Base-by-base conservation (phyloP, 1,140 invertebrate genomes). In the Conus betulinus region DNA sequence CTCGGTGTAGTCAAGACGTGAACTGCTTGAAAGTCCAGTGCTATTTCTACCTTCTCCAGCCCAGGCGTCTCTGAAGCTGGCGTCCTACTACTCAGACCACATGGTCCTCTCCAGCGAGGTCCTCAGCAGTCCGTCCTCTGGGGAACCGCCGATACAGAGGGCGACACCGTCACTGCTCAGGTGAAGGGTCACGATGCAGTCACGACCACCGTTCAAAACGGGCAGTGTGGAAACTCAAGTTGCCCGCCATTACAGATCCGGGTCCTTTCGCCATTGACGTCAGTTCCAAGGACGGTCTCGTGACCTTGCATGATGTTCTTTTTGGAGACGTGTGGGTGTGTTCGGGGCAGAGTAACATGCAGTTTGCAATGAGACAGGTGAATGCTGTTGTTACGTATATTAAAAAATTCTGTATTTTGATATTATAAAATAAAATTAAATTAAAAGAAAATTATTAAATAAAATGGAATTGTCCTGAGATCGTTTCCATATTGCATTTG, bases 261-360 rank as follows among this genome's bases (percentile, higher is more conserved):
- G 90, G 90, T 63, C 90, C 90, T 20, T 88, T 87, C 83, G 76
- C 67, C 27, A 89, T 91, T 20, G 51, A 55, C 27, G 88, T 88
- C 23, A 87, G 20, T 25, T 90, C 89, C 25, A 86, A 79, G 57
- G 87, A 89, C 78, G 88, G 85, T 23, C 53, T 13, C 6, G 39
- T 90, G 17, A 87, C 57, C 82, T 74, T 92, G 20, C 83, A 55
- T 74, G 90, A 92, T 67, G 90, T 92, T 8, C 81, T 92, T 20
- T 92, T 91, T 87, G 90, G 91, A 39, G 89, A 91, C 76, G 90
- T 91, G 0, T 92, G 91, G 93, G 8, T 95, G 20, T 95, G 94
- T 87, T 93, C 92, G 79, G 94, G 94, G 76, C 94, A 95, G 84
- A 94, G 93, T 84, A 95, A 95, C 85, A 95, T 95, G 94, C 87